These are phyloP conservation scores for Mactromeris polynyma DNA, from an alignment of 2,888 invertebrate species.

Conservation along the genomic window DNA sequence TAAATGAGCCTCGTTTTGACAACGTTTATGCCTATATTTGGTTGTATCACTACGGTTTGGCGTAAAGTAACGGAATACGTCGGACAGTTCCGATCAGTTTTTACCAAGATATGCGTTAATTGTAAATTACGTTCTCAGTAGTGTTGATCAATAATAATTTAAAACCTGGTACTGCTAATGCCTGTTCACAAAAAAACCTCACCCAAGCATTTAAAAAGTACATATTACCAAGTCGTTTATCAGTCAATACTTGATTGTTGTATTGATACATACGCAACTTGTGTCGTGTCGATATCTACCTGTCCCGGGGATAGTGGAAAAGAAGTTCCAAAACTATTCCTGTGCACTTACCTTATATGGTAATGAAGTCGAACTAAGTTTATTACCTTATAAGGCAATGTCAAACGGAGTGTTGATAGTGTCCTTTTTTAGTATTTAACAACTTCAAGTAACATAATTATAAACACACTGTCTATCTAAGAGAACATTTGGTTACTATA, in stretches of 20 bases:
- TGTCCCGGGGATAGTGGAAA: not conserved
- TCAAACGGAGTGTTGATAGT: not conserved
- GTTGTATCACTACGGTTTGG: not conserved
- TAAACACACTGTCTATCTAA: no score
- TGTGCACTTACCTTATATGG: not conserved
- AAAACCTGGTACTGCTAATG: no score
- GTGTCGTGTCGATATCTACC: not conserved
- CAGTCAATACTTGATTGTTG: no score
- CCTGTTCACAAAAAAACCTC: no score
- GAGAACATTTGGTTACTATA: no score
- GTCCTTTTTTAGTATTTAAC: no score
- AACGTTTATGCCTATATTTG: not conserved
- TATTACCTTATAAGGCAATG: conserved; percentile 2
- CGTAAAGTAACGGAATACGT: not conserved
- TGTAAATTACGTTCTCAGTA: not conserved
- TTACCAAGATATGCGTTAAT: not conserved
- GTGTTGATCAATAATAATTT: no score
- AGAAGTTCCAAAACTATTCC: not conserved
- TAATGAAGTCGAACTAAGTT: not conserved
- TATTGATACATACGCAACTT: no score
- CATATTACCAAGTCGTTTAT: no score
- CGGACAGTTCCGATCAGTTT: not conserved
- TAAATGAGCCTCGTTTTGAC: conserved; percentile 11
- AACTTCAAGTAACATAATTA: no score
- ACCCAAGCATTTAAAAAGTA: no score